Conservation (phyloP, 1,140 invertebrate species). For the Hyposmocoma kahamanoa region DNA sequence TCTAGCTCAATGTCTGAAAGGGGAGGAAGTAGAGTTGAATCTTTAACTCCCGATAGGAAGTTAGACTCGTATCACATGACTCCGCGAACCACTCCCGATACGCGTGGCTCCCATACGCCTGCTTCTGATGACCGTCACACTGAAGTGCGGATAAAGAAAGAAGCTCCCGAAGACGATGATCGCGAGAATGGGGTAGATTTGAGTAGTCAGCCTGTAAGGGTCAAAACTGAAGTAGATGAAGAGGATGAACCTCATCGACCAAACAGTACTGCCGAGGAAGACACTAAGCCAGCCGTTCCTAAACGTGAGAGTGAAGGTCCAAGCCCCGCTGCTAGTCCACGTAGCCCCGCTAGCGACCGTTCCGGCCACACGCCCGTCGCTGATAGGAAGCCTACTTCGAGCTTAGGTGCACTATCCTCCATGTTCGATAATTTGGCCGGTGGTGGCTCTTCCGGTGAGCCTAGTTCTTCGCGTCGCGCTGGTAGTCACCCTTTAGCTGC, state of each 20-base stretch:
- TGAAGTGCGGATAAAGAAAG: constrained; percentile 70
- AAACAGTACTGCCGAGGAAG: constrained; percentile 70
- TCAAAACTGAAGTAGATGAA: constrained; percentile 75
- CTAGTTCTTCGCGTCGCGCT: constrained; percentile 75
- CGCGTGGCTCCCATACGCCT: constrained; percentile 69
- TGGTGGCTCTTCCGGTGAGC: constrained; percentile 57
- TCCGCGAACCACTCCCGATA: constrained; percentile 84
- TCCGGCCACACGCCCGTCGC: constrained; percentile 81
- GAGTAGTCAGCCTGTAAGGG: constrained; percentile 62
- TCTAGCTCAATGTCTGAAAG: constrained; percentile 89
- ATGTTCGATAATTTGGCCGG: constrained; percentile 90
- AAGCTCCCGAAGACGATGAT: constrained; percentile 66
- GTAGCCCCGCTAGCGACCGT: constrained; percentile 83
- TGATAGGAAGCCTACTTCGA: constrained; percentile 80
- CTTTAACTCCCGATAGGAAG: constrained; percentile 84
- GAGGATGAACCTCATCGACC: constrained; percentile 74
- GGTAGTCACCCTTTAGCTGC: constrained; percentile 93
- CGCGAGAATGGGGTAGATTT: constrained; percentile 68
- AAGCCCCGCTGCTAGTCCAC: constrained; percentile 76
- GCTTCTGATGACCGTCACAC: constrained; percentile 57
- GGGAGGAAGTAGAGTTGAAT: constrained; percentile 82
- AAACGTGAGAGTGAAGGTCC: constrained; percentile 59
- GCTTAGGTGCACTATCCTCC: constrained; percentile 88
- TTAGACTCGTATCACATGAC: constrained; percentile 79
- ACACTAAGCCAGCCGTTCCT: constrained; percentile 41